Evolutionary conservation across 2,888 invertebrate species (phyloP), one percentile per base, ranked within the genome.

Genomic region (Synergus gifuensis): DNA sequence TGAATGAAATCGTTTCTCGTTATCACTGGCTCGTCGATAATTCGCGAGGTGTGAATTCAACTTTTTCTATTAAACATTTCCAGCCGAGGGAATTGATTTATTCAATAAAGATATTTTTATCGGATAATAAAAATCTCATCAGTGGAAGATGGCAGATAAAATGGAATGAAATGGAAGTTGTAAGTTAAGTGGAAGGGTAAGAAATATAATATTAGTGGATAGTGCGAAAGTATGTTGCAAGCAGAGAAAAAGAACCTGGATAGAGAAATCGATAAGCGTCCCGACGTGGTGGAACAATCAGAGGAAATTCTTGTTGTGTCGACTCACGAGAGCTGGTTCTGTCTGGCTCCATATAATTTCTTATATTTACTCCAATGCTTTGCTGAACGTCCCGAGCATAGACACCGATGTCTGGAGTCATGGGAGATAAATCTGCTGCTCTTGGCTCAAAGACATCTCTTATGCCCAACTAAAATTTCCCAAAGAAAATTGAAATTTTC

Each of bases 311-410:
- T 81, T 78, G 78, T 82, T 85, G 85, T 83, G 82, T 36, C 80
- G 86, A 86, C 87, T 88, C 90, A 88, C 87, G 86, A 83, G 87
- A 86, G 83, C 87, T 89, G 78, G 88, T 86, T 67, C 89, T 93
- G 85, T 93, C 94, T 3, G 93, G 93, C 87, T 95, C 94, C 86
- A 94, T 94, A 91, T 96, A 96, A 91, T 97, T 97, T 88, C 96
- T 94, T 86, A 97, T 96, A 88, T 95, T 96, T 18, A 97, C 96
- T 77, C 96, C 96, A 82, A 97, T 96, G 22, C 96, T 95, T 92
- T 97, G 97, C 91, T 97, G 97, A 86, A 97, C 95, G 91, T 97
- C 97, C 79, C 96, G 95, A 54, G 96, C 97, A 89, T 96, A 97
- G 80, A 97, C 95, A 60, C 95, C 95, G n/a, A 94, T 92, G 88